phyloP scores from a whole-genome alignment of 2,888 invertebrate genomes.

The Endotricha flammealis region DNA sequence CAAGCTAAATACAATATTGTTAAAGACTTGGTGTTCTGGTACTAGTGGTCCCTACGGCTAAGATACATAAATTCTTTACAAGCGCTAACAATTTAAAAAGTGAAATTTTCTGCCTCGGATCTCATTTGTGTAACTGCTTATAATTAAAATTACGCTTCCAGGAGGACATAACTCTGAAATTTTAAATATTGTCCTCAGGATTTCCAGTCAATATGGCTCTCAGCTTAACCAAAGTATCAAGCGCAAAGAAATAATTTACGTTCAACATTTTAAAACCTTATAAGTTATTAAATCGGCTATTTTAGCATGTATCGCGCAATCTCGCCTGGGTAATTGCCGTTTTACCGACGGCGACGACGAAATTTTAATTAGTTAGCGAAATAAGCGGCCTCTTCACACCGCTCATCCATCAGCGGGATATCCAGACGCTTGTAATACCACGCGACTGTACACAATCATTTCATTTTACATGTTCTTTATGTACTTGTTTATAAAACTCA shows the following conservation, averaged over 20 bases:
- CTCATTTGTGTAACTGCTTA: no score
- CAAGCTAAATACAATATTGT: no score
- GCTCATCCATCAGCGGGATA: conserved; percentile 17
- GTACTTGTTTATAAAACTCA: background rate
- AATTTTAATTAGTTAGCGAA: conserved; percentile 46
- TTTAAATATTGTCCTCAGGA: conserved; percentile 1
- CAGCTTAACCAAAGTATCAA: conserved; percentile 3
- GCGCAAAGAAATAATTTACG: no score
- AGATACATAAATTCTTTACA: no score
- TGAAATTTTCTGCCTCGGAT: no score
- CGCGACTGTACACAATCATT: background rate
- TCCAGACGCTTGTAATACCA: background rate
- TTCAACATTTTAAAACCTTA: conserved; percentile 4
- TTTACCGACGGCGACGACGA: conserved; percentile 35
- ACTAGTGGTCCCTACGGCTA: no score
- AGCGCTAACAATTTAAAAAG: no score
- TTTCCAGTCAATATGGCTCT: conserved; percentile 5
- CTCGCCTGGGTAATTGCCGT: conserved; percentile 33
- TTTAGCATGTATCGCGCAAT: conserved; percentile 33
- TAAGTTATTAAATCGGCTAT: conserved; percentile 30
- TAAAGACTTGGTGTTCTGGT: no score
- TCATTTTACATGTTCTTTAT: background rate
- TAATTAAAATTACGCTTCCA: no score
- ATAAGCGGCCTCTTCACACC: conserved; percentile 19
- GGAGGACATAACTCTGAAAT: no score